Conservation (phyloP, 1,140 invertebrate species). For the Caenorhabditis brenneri region DNA sequence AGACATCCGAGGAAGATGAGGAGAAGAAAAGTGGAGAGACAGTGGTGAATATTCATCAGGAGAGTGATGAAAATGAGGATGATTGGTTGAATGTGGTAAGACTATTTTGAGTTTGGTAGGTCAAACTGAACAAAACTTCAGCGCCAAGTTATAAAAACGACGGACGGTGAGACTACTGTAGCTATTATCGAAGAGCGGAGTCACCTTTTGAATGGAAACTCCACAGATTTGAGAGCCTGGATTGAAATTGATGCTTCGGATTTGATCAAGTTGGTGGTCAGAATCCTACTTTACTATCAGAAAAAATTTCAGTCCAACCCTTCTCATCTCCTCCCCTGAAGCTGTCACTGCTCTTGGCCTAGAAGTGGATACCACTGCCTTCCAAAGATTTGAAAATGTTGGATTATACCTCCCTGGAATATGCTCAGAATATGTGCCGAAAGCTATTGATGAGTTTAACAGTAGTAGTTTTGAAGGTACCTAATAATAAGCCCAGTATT, state of each 20-base stretch:
- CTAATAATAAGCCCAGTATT: background rate
- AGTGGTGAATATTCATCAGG: background rate
- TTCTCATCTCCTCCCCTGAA: slow-evolving; percentile 58
- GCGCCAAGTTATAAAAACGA: slow-evolving; percentile 48
- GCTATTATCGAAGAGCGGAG: slow-evolving; percentile 34
- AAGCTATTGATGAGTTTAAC: slow-evolving; percentile 68
- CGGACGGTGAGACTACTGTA: slow-evolving; percentile 49
- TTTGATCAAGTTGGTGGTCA: slow-evolving; percentile 63
- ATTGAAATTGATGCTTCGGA: slow-evolving; percentile 66
- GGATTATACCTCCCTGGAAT: slow-evolving; percentile 65
- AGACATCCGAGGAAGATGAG: background rate
- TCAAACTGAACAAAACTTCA: too few species aligned
- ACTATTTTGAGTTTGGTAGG: too few species aligned
- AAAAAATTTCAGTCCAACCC: slow-evolving; percentile 58
- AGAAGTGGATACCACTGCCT: slow-evolving; percentile 57
- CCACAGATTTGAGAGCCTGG: slow-evolving; percentile 49
- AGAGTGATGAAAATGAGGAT: slow-evolving; percentile 47
- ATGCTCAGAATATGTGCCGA: slow-evolving; percentile 69
- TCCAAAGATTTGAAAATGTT: slow-evolving; percentile 63
- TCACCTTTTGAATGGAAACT: slow-evolving; percentile 49
- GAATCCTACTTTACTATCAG: too few species aligned
- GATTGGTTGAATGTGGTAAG: slow-evolving; percentile 37
- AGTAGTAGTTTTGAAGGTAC: slow-evolving; percentile 68
- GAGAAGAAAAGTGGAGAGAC: slow-evolving; percentile 26
- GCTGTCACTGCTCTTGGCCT: slow-evolving; percentile 58